Evolutionary conservation across 2,888 invertebrate genomes (phyloP).

Genomic region (Galerucella calmariensis): DNA sequence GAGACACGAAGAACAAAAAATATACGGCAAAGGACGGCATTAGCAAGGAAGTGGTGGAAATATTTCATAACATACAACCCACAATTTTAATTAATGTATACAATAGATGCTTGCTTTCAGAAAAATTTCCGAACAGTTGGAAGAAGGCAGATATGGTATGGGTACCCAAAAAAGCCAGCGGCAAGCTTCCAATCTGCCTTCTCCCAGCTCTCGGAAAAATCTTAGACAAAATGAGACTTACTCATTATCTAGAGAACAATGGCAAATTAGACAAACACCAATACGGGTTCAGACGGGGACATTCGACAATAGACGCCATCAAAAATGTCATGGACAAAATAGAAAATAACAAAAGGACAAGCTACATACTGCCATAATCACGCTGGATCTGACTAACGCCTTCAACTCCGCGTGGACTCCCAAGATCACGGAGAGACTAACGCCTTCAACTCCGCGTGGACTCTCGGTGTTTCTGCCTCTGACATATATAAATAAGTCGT

Average conservation of each 20-base stretch:
- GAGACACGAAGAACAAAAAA: no score
- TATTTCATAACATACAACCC: neutral
- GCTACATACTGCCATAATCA: no score
- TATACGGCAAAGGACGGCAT: no score
- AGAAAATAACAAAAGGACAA: no score
- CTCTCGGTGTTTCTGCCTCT: neutral
- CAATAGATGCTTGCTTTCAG: conserved; percentile 32
- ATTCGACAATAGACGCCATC: no score
- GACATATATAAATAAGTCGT: no score
- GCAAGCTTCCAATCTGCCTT: conserved; percentile 35
- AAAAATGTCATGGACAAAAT: no score
- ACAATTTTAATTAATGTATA: neutral
- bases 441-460: conserved; percentile 11
- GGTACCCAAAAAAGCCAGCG: conserved; percentile 46
- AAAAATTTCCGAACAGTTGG: conserved; percentile 47
- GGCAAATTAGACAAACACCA: conserved; percentile 41
- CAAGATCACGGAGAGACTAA: no score
- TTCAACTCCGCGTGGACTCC: no score
- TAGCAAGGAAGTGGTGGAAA: no score
- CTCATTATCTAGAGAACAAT: conserved; percentile 39
- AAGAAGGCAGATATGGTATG: conserved; percentile 46
- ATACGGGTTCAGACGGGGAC: no score
- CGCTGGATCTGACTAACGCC: no score
- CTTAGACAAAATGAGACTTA: conserved; percentile 51
- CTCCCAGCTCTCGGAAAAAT: conserved; percentile 48